These are phyloP conservation scores for Parapsyche elsis DNA, from an alignment of 1,140 invertebrate species.

Conservation along the genomic window DNA sequence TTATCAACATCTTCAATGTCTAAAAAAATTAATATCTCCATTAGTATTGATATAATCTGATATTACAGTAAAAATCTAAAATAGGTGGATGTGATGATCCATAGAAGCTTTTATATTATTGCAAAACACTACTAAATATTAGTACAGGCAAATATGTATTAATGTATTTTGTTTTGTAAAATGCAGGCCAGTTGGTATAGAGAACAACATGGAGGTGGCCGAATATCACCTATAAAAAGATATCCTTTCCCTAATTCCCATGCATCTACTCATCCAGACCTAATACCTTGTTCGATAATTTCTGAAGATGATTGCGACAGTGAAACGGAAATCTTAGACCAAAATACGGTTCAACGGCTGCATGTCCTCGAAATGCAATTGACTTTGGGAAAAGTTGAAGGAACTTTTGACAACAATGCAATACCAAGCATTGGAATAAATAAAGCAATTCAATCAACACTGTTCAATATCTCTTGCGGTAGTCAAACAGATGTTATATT, in stretches of 20 bases:
- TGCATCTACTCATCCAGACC: constrained; percentile 55
- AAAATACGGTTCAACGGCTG: constrained; percentile 58
- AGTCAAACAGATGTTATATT: constrained; percentile 64
- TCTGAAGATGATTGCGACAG: constrained; percentile 41
- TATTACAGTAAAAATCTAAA: too few species aligned
- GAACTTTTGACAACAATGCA: constrained; percentile 61
- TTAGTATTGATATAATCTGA: too few species aligned
- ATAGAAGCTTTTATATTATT: too few species aligned
- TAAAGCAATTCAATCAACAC: constrained; percentile 60
- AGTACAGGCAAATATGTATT: background rate
- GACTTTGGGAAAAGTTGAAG: constrained; percentile 61
- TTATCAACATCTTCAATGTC: too few species aligned
- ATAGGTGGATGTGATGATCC: too few species aligned
- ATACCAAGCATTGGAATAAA: constrained; percentile 62
- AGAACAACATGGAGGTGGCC: constrained; percentile 61
- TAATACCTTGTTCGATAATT: constrained; percentile 58
- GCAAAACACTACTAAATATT: too few species aligned
- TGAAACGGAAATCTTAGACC: constrained; percentile 58
- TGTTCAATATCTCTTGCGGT: constrained; percentile 62
- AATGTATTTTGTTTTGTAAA: constrained; percentile 26
- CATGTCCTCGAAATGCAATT: constrained; percentile 64
- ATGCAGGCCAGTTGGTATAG: constrained; percentile 66
- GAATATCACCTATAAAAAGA: constrained; percentile 58
- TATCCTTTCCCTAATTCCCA: constrained; percentile 43
- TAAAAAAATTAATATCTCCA: too few species aligned